Conservation (phyloP, 2,797 vertebrate species). For the Sphenodon punctatus region DNA sequence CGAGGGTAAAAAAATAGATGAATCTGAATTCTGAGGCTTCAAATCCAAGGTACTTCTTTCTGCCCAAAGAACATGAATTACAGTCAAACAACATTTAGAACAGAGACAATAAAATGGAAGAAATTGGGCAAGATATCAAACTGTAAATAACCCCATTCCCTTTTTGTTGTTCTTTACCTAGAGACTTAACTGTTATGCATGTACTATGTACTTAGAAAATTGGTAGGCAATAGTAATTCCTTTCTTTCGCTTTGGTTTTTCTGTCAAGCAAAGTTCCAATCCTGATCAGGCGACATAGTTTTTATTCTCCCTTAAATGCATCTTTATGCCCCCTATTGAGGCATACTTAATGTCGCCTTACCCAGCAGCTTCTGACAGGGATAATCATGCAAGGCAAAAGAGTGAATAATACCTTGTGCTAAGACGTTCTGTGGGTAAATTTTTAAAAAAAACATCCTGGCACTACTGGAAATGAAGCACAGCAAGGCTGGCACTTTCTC, state of each 20-base stretch:
- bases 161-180: neutral
- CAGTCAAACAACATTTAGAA: neutral
- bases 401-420: neutral
- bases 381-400: neutral
- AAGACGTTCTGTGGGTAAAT: too few species aligned
- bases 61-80: conserved; percentile 13
- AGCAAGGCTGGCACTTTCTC: too few species aligned
- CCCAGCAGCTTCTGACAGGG: neutral
- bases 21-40: conserved; percentile 26
- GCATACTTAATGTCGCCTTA: neutral
- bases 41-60: conserved; percentile 11
- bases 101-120: too few species aligned
- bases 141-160: neutral
- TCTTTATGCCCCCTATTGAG: fast-evolving
- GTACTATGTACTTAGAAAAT: neutral
- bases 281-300: neutral
- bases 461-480: too few species aligned
- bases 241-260: neutral
- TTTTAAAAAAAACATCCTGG: too few species aligned
- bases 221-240: neutral
- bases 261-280: neutral
- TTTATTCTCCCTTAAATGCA: neutral
- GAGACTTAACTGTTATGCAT: neutral
- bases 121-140: too few species aligned
- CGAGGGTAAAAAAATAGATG: neutral